Evolutionary conservation across 2,888 invertebrate species (phyloP).

Genomic region (Ctena decussata): DNA sequence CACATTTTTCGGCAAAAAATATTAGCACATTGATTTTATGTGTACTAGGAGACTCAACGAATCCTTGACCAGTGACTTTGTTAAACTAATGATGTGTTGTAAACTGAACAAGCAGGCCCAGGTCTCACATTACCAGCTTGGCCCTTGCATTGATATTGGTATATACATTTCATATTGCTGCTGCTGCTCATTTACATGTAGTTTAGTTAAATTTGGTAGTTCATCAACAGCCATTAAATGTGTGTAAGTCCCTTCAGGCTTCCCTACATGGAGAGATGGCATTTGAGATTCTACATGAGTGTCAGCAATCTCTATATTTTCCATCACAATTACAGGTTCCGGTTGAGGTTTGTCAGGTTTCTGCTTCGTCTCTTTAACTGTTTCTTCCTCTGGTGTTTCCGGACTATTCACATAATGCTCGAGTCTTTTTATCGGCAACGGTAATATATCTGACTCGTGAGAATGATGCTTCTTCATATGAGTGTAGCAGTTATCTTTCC

Average conservation of each 20-base stretch:
- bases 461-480: slow-evolving; percentile 1
- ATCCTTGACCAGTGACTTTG: too few relatives aligned
- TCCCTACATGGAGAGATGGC: background rate
- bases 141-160: slow-evolving; percentile 4
- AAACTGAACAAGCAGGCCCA: too few relatives aligned
- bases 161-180: background rate
- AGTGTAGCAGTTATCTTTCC: background rate
- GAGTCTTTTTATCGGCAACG: background rate
- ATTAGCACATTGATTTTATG: too few relatives aligned
- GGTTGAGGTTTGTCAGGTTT: background rate
- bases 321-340: background rate
- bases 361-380: background rate
- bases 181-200: background rate
- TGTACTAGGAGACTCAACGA: too few relatives aligned
- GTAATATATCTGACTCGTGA: background rate
- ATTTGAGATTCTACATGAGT: background rate
- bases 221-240: background rate
- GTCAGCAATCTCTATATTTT: background rate
- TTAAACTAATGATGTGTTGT: too few relatives aligned
- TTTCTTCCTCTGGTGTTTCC: background rate
- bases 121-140: background rate
- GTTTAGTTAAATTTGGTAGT: background rate
- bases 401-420: background rate
- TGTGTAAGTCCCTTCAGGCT: background rate
- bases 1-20: too few relatives aligned